Evolutionary conservation across 2,797 vertebrate species (phyloP), one percentile per base, ranked within the genome.

Genomic region (Yasuhikotakia modesta): DNA sequence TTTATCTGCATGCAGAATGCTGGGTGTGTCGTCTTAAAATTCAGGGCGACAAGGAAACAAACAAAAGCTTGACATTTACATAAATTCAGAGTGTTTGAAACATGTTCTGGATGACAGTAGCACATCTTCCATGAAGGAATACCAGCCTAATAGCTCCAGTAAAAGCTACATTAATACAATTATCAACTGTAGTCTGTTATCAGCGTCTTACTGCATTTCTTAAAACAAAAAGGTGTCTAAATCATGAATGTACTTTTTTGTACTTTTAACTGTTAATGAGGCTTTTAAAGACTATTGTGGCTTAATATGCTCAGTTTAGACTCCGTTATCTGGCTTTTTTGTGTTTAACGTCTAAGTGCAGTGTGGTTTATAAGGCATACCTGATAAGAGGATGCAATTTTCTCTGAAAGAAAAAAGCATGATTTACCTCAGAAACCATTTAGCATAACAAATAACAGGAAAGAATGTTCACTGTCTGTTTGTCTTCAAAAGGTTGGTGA

Each of bases 101-200:
- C 21, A 53, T n/a, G 19, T 46, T 50, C 11, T 0, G 21, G 58
- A 30, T 78, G 57, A 60, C 19, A 70, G 30, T 13, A 70, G 27
- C 66, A 70, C 75, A 24, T 70, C 67, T 61, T n/a, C 19, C 14
- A 55, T 13, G 45, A 52, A 27, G 27, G 14, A 78, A 67, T 19
- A 58, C 57, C 35, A 58, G 19, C 55, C 32, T 67, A 71, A 66
- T 65, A 60, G 52, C 67, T 68, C 57, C 11, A 17, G 66, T 70
- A 73, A 78, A 77, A 79, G 66, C 17, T 68, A 30, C 35, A 65
- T 79, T 75, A 78, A 81, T 63, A 78, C 43, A 61, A 79, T 73
- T 19, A 65, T 35, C 78, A 68, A 50, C 55, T 76, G 58, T 46
- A 68, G 76, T n/a, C 43, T 76, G 69, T 71, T 75, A 70, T 70